phyloP scores from a whole-genome alignment of 2,888 invertebrate species.

The Agrotis ipsilon region DNA sequence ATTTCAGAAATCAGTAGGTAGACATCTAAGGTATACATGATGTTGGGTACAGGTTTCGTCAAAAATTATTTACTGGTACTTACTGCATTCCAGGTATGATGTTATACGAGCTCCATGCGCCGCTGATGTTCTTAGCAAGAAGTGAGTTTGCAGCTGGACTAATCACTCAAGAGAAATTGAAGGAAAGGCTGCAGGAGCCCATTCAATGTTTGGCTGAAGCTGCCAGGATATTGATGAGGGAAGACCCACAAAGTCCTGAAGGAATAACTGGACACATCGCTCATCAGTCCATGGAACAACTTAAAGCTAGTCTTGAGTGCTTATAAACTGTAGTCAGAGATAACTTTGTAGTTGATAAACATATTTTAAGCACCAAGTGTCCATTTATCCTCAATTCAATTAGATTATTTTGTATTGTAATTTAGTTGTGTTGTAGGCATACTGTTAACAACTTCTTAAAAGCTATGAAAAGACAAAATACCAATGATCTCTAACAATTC shows the following conservation, averaged over 20 bases:
- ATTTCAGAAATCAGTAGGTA: too few species aligned
- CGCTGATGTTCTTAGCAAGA: conserved; percentile 93
- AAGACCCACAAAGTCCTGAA: conserved; percentile 92
- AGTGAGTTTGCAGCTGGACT: conserved; percentile 92
- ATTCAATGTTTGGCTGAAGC: conserved; percentile 92
- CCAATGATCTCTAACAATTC: conserved; percentile 54
- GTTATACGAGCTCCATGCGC: conserved; percentile 95
- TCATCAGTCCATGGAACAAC: conserved; percentile 86
- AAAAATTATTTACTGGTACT: neutral
- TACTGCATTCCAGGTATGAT: conserved; percentile 91
- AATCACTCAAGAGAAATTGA: conserved; percentile 91
- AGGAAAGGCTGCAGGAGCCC: conserved; percentile 92
- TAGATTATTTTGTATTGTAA: neutral
- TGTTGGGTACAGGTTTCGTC: too few species aligned
- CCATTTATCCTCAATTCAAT: neutral
- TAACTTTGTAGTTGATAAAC: neutral
- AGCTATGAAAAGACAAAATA: conserved; percentile 58
- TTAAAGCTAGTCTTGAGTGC: conserved; percentile 82
- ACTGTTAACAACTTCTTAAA: conserved; percentile 20
- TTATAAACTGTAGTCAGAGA: conserved; percentile 67
- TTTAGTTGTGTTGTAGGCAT: conserved; percentile 1
- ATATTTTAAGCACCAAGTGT: neutral
- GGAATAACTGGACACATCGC: conserved; percentile 92
- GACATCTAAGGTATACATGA: neutral
- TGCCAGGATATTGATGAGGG: conserved; percentile 92